Evolutionary conservation across 2,797 vertebrate species (phyloP), one percentile per base, ranked within the genome.

Genomic region (Enteromius argenteus): DNA sequence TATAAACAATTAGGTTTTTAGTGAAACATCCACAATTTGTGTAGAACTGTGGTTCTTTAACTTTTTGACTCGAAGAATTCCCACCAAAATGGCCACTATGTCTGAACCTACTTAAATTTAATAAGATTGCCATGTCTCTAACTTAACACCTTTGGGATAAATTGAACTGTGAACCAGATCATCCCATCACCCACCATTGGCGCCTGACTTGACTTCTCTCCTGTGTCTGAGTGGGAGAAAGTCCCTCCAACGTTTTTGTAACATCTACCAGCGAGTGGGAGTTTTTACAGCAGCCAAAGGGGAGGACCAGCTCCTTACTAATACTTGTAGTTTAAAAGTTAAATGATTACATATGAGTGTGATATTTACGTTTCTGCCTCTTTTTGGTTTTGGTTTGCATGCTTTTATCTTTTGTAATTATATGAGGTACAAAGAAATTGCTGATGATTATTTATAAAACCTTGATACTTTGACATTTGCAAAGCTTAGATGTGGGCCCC

Each of bases 201-300:
- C 0, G 30, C 17, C 11, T 14, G 49, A 14, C 11, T 74, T 53
- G 30, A 15, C 19, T 75, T 7, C 53, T 75, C 3, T 8, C 21
- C 53, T 56, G 19, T n/a, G 72, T 56, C 21, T 37, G 49, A 74
- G 46, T 37, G 51, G 51, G 72, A 56, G 49, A 75, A 37, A 37
- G 37, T 75, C 19, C 30, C 19, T 56, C 30, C 30, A 14, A 53
- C 72, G 13, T 21, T 74, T 5, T n/a, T 53, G 35, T 6, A 74
- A n/a, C 32, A 32, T 30, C 10, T 53, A 35, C 30, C 10, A 8
- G 17, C 11, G 37, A 69, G 21, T 69, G 37, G 67, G 37, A 53
- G 72, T 30, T 53, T 74, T 32, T 51, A 74, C 1, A 17, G 39
- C 6, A 17, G 1, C 6, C 42, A 15, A 30, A 72, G 46, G 5